These are phyloP conservation scores for Taenioides sp. DNA, from an alignment of 2,797 vertebrate genomes.

Conservation along the genomic window DNA sequence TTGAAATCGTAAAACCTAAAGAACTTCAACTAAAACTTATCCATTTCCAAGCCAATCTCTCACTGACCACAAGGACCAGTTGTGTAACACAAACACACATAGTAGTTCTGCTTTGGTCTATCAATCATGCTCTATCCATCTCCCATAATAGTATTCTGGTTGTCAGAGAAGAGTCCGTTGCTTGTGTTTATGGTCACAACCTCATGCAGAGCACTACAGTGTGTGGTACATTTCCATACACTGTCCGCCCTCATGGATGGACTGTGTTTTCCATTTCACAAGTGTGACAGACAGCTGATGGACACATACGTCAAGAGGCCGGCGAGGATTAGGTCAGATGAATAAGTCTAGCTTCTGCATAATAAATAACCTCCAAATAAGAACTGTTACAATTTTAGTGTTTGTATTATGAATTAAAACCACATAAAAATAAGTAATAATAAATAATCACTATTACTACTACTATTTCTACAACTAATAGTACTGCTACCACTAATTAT, in stretches of 20 bases:
- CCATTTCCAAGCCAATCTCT: background rate
- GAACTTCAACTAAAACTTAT: background rate
- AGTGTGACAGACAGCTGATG: slow-evolving; percentile 50
- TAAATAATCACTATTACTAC: too few relatives aligned
- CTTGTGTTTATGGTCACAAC: slow-evolving; percentile 71
- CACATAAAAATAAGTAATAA: background rate
- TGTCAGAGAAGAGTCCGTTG: slow-evolving; percentile 24
- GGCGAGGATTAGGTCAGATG: slow-evolving; percentile 51
- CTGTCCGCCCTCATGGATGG: slow-evolving; percentile 63
- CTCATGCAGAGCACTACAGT: slow-evolving; percentile 45
- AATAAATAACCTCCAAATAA: slow-evolving; percentile 38
- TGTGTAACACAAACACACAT: background rate
- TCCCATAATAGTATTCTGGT: background rate
- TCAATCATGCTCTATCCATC: background rate
- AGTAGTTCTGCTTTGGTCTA: background rate
- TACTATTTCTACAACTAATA: too few relatives aligned
- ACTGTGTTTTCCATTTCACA: slow-evolving; percentile 67
- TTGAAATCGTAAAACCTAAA: background rate
- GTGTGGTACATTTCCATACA: slow-evolving; percentile 70
- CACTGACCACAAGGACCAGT: background rate
- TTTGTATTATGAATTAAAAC: background rate
- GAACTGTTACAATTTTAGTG: background rate
- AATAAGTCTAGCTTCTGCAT: slow-evolving; percentile 58
- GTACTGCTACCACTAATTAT: background rate
- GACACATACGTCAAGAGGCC: slow-evolving; percentile 14